A percentile compares a stretch with the other conserved stretches of the same genome.
Evolutionary conservation across 2,888 invertebrate genomes (phyloP).

Genomic region (Loripinus fragilis): DNA sequence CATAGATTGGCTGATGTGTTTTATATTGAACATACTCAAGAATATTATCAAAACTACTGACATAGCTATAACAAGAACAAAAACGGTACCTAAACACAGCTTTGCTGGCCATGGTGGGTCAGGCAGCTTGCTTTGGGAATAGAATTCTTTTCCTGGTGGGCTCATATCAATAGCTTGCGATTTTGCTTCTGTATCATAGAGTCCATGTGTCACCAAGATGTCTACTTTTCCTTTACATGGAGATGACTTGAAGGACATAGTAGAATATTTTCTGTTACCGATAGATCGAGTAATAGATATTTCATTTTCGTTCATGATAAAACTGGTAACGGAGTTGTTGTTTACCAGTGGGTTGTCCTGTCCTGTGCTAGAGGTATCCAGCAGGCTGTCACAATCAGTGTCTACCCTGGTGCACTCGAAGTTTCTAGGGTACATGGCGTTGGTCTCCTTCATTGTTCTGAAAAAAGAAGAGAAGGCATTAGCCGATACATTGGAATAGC

Average conservation of each 20-base stretch:
- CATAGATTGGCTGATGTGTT: not conserved
- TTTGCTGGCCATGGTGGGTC: not conserved
- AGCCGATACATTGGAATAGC: too few relatives aligned
- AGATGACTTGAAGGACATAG: slow-evolving; percentile 36
- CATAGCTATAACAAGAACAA: not conserved
- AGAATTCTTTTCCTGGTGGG: not conserved
- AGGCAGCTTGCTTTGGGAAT: not conserved
- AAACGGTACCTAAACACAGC: not conserved
- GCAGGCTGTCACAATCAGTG: not conserved
- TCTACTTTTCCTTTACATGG: not conserved
- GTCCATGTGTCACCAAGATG: slow-evolving; percentile 3
- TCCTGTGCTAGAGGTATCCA: not conserved
- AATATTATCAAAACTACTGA: not conserved
- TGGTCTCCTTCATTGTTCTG: too few relatives aligned
- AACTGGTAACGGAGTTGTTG: slow-evolving; percentile 37
- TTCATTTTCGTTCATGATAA: slow-evolving; percentile 30
- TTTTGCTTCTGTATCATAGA: not conserved
- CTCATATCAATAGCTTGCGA: not conserved
- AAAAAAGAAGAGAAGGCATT: too few relatives aligned
- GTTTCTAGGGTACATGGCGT: not conserved
- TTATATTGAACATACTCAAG: not conserved
- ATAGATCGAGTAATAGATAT: slow-evolving; percentile 33
- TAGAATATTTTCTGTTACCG: slow-evolving; percentile 28
- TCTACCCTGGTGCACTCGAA: not conserved
- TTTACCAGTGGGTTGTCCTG: slow-evolving; percentile 9